Percentiles rank a stretch among this genome's conserved stretches.
Conservation (phyloP, 2,888 invertebrate genomes). For the Megaustenia siamemsis region DNA sequence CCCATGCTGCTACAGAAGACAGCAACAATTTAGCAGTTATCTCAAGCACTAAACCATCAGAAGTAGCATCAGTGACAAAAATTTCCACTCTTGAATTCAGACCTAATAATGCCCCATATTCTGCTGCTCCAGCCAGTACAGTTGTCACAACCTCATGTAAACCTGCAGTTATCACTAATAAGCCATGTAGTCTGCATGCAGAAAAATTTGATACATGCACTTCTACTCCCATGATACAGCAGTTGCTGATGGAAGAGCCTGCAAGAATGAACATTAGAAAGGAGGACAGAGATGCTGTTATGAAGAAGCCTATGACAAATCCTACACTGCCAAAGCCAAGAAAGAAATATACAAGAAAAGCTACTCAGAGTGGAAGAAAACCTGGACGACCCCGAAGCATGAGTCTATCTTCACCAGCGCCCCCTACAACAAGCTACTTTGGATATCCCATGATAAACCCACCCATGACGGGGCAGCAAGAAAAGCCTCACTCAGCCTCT, state of each 20-base stretch:
- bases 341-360: slow-evolving; percentile 34
- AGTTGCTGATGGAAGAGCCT: slow-evolving; percentile 50
- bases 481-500: slow-evolving; percentile 25
- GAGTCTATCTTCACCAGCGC: slow-evolving; percentile 33
- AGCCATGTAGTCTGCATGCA: neutral
- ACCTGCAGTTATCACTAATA: neutral
- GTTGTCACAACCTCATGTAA: neutral
- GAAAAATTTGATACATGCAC: slow-evolving; percentile 16
- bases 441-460: slow-evolving; percentile 12
- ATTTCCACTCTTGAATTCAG: slow-evolving; percentile 50
- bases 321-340: slow-evolving; percentile 17
- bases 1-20: neutral
- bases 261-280: slow-evolving; percentile 45
- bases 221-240: slow-evolving; percentile 53
- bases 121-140: neutral
- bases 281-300: slow-evolving; percentile 45
- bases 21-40: neutral
- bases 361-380: neutral
- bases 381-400: slow-evolving; percentile 38
- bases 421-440: neutral
- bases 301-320: slow-evolving; percentile 43
- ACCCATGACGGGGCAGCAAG: neutral
- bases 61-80: neutral
- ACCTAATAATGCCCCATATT: neutral
- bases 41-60: neutral